These are phyloP conservation scores for Mus musculus DNA, from an alignment of 2,113 vertebrate species.

Conservation along the genomic window GRCm39 chr1:41799001-41799500, in stretches of 20 bases:
- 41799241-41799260: neutral
- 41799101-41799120: conserved; percentile 75
- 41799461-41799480: neutral
- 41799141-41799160: conserved; percentile 12
- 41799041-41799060: neutral
- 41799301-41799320: conserved; percentile 33
- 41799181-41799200: conserved; percentile 77
- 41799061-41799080: neutral
- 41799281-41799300: neutral
- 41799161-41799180: conserved; percentile 82
- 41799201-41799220: neutral
- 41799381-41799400: neutral
- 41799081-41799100: conserved; percentile 73
- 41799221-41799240: neutral
- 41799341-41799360: neutral
- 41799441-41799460: neutral
- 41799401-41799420: neutral
- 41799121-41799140: conserved; percentile 78
- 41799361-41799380: neutral
- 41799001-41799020: conserved; percentile 19
- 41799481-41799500: neutral
- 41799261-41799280: neutral
- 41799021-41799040: conserved; percentile 12
- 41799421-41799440: neutral
- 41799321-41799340: conserved; percentile 15